Evolutionary conservation across 2,888 invertebrate species (phyloP), one percentile per base, ranked within the genome.

Genomic region (Thecocarcelia acutangulata): DNA sequence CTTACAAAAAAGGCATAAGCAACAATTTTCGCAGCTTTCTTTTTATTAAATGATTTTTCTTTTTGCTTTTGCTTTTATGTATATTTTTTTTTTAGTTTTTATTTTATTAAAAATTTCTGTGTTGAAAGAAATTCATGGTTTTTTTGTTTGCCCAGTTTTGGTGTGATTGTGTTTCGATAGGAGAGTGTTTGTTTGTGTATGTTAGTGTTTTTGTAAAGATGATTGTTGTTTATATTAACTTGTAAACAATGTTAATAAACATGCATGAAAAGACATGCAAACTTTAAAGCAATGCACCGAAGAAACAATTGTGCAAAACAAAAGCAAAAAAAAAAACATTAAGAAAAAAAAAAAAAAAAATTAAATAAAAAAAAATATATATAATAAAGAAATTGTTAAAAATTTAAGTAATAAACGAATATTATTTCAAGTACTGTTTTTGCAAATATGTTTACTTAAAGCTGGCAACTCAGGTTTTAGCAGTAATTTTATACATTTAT

Each of bases 191-290:
- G 8, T 13, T 13, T 40, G 37, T 54, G 9, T 61, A 42, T 63
- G 6, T 4, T 8, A 46, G 15, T 74, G 40, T 54, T 1, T 64
- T 37, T 78, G 74, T 70, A 28, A 46, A 70, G 54, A 78, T 78
- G 78, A 72, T 82, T 82, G 82, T 70, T 82, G 82, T 82, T 82
- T 78, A 78, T 82, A 82, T 82, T 82, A 82, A 82, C 82, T 78
- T 82, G 82, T 78, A 82, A 82, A 82, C 78, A 78, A 82, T 74
- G 82, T 82, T 82, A 82, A 82, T 82, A 82, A 82, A 82, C 82
- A 82, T 82, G 82, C 82, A 82, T 82, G 78, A 78, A 82, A 70
- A 70, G 82, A 78, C 82, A 82, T 82, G 82, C 78, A 74, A 82
- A 78, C 78, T 77, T 80, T 68, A 61, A 46, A 21, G 59, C 48